Evolutionary conservation across 2,888 invertebrate genomes (phyloP).

Genomic region (Morpho deidamia): DNA sequence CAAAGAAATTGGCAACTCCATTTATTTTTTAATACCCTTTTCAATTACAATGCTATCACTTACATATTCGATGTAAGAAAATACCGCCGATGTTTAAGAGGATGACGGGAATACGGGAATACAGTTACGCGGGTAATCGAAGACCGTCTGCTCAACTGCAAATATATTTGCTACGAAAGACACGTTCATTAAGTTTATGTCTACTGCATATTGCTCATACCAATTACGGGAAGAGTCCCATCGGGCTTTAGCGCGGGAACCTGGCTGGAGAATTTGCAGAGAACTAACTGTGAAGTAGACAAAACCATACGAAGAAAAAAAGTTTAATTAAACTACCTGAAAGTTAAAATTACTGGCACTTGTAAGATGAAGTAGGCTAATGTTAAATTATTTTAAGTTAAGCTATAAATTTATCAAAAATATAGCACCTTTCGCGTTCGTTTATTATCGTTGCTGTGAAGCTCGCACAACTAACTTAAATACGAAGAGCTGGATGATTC

Average conservation of each 20-base stretch:
- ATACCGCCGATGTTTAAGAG: neutral
- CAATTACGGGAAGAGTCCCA: neutral
- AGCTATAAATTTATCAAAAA: too few relatives aligned
- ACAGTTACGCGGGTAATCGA: neutral
- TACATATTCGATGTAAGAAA: conserved; percentile 1
- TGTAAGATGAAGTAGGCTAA: too few relatives aligned
- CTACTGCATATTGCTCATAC: neutral
- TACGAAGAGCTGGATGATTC: too few relatives aligned
- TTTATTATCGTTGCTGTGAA: too few relatives aligned
- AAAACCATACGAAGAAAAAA: conserved; percentile 1
- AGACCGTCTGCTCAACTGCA: neutral
- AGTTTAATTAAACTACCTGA: neutral
- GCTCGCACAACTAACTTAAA: too few relatives aligned
- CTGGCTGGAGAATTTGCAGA: neutral
- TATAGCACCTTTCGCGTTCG: too few relatives aligned
- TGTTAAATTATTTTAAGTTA: too few relatives aligned
- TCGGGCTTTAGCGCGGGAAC: conserved; percentile 1
- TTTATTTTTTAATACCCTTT: too few relatives aligned
- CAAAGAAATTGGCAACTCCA: neutral
- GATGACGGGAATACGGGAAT: neutral
- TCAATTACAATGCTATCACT: neutral
- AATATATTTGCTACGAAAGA: conserved; percentile 1
- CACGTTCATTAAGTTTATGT: neutral
- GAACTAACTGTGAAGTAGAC: conserved; percentile 1
- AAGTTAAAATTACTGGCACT: too few relatives aligned